Conservation (phyloP, 2,888 invertebrate species). For the Dolichopus griseipennis region DNA sequence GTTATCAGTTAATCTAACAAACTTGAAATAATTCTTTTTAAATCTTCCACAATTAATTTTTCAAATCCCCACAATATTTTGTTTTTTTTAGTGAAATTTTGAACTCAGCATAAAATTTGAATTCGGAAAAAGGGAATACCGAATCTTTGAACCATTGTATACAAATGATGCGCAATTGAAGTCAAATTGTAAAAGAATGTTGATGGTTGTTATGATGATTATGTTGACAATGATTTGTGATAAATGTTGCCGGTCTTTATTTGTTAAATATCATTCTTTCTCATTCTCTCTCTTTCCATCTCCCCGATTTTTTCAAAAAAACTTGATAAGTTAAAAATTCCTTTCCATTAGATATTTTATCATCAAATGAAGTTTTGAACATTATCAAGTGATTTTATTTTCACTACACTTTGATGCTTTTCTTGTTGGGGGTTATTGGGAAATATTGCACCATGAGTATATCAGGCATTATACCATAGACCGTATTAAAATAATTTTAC, state of each 20-base stretch:
- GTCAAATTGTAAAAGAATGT: background rate
- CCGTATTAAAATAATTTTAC: background rate
- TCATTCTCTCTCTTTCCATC: no score
- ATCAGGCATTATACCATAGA: no score
- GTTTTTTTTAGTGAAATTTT: no score
- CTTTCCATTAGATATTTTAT: background rate
- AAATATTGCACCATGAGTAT: background rate
- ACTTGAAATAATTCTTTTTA: no score
- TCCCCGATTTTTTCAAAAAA: no score
- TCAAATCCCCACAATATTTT: no score
- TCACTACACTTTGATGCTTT: background rate
- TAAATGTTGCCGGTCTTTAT: background rate
- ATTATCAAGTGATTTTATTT: background rate
- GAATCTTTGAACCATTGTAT: background rate
- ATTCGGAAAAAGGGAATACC: background rate
- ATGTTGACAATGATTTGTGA: slow-evolving; percentile 6
- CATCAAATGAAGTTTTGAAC: background rate
- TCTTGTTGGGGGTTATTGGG: background rate
- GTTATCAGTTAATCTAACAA: no score
- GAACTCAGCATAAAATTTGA: no score
- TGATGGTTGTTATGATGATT: background rate
- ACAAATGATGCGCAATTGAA: background rate
- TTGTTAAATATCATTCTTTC: background rate
- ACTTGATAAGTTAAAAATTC: background rate
- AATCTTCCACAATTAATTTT: no score